phyloP scores from a whole-genome alignment of 2,113 vertebrate genomes.

The Neodon shergylaensis region DNA sequence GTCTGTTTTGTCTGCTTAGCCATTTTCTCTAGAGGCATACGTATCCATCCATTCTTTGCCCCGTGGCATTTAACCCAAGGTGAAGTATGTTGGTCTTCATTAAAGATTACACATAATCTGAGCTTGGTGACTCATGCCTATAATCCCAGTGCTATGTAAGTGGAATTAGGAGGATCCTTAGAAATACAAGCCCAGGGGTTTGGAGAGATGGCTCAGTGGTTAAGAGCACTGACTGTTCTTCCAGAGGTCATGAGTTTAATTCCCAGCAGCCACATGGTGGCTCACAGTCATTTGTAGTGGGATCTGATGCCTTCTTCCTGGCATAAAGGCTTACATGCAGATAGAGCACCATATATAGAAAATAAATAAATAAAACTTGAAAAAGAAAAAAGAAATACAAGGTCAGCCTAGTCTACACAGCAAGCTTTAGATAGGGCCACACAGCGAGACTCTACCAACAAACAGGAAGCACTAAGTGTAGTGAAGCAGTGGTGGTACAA shows the following conservation, averaged over 20 bases:
- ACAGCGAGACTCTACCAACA: background rate
- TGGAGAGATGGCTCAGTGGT: background rate
- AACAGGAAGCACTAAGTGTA: background rate
- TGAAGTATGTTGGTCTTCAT: background rate
- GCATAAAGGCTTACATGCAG: background rate
- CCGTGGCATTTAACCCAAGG: background rate
- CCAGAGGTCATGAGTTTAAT: background rate
- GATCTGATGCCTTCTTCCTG: background rate
- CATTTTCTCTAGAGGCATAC: background rate
- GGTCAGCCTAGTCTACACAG: background rate
- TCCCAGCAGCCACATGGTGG: background rate
- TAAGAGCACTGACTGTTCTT: background rate
- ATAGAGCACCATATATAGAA: background rate
- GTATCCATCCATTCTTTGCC: background rate
- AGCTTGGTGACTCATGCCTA: background rate
- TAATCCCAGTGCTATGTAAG: background rate
- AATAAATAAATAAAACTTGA: background rate
- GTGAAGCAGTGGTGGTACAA: background rate
- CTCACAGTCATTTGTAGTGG: background rate
- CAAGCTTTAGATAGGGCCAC: background rate
- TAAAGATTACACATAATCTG: background rate
- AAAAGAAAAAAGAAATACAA: background rate
- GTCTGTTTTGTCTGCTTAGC: constrained; percentile 15
- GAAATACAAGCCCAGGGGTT: background rate
- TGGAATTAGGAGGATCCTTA: background rate